A percentile compares a stretch with the other conserved stretches of the same genome.
These are phyloP conservation scores for Salvelinus alpinus DNA, from an alignment of 2,113 vertebrate species.

Conservation along the genomic window DNA sequence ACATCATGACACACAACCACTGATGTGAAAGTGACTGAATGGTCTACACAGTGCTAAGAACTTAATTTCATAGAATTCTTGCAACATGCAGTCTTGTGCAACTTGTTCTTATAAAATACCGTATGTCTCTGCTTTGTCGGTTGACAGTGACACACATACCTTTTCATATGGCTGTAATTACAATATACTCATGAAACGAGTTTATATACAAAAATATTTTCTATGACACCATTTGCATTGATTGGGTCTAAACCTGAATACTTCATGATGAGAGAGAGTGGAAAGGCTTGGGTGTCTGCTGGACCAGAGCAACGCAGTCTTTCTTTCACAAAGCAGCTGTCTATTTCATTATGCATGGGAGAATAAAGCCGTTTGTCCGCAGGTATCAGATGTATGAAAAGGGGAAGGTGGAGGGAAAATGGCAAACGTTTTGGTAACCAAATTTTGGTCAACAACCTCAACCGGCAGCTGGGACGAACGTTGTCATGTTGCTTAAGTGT, in stretches of 20 bases:
- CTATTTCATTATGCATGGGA: constrained; percentile 24
- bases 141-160: not conserved
- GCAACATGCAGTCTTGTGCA: too few relatives aligned
- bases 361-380: not conserved
- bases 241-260: constrained; percentile 38
- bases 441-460: too few relatives aligned
- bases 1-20: too few relatives aligned
- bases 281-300: constrained; percentile 14
- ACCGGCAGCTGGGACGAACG: not conserved
- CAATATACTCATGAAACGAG: too few relatives aligned
- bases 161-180: not conserved
- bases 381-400: constrained; percentile 7
- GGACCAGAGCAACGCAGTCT: not conserved
- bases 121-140: not conserved
- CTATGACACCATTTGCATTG: constrained; percentile 7
- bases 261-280: constrained; percentile 8
- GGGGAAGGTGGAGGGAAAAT: not conserved
- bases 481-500: not conserved
- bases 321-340: constrained; percentile 12
- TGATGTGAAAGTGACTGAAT: too few relatives aligned
- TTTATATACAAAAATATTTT: too few relatives aligned
- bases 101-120: not conserved
- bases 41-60: too few relatives aligned
- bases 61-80: too few relatives aligned
- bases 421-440: too few relatives aligned